phyloP scores from a whole-genome alignment of 2,888 invertebrate genomes.

The Xestia rhomboidea region DNA sequence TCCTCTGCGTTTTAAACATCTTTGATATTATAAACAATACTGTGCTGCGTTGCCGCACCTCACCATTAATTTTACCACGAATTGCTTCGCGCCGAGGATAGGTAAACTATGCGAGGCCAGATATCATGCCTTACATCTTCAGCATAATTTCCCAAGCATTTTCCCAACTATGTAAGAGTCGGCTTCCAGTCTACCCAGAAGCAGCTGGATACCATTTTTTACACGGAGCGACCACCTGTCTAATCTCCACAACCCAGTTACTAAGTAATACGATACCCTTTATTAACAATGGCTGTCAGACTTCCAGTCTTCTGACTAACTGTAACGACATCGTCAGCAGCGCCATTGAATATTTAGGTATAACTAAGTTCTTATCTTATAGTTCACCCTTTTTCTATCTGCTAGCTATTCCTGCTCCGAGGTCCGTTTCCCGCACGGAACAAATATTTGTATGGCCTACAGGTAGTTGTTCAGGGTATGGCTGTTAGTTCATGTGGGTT shows the following conservation, averaged over 20 bases:
- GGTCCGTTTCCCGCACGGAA: not conserved
- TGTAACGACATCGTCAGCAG: not conserved
- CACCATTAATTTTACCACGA: not conserved
- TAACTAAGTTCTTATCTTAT: too few relatives aligned
- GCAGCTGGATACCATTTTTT: not conserved
- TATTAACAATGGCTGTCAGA: not conserved
- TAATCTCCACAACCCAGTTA: not conserved
- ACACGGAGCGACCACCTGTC: not conserved
- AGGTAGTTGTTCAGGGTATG: not conserved
- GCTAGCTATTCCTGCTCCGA: not conserved
- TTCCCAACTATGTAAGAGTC: not conserved
- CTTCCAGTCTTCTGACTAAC: not conserved
- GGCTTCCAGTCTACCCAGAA: not conserved
- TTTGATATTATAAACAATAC: not conserved
- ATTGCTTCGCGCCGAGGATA: not conserved
- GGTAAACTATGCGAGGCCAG: not conserved
- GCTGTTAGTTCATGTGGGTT: not conserved
- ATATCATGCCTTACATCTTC: not conserved
- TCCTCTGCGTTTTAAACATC: too few relatives aligned
- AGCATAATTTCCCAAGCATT: not conserved
- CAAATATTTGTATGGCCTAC: not conserved
- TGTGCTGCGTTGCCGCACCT: not conserved
- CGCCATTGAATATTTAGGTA: too few relatives aligned
- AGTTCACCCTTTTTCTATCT: too few relatives aligned
- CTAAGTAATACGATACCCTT: too few relatives aligned